These are phyloP conservation scores for Eumerus sabulonum DNA, from an alignment of 2,888 invertebrate genomes.

Conservation along the genomic window DNA sequence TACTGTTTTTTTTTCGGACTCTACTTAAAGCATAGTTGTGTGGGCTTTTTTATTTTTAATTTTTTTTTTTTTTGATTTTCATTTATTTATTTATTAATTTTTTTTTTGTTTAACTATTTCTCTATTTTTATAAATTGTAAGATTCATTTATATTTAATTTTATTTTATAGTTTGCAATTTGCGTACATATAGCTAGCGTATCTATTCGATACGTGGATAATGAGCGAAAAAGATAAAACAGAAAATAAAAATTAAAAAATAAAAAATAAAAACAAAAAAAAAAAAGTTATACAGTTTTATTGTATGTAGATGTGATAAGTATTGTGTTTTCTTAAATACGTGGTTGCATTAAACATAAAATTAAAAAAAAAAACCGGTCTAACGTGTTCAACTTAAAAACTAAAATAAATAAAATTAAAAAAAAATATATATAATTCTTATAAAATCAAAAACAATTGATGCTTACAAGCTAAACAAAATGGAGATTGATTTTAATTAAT, in stretches of 20 bases:
- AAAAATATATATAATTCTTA: constrained; percentile 5
- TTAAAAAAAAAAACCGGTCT: no score
- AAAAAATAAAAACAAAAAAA: no score
- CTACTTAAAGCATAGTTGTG: constrained; percentile 59
- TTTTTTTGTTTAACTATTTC: constrained; percentile 23
- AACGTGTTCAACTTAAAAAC: constrained; percentile 29
- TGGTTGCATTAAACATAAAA: no score
- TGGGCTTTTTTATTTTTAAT: constrained; percentile 28
- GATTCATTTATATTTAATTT: background rate
- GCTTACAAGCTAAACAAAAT: background rate
- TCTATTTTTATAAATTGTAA: constrained; percentile 29
- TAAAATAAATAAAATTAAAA: constrained; percentile 62
- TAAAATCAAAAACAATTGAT: constrained; percentile 24
- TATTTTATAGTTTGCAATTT: constrained; percentile 14
- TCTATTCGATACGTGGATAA: constrained; percentile 25
- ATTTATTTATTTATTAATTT: no score
- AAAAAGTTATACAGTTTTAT: no score
- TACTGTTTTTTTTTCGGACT: constrained; percentile 38
- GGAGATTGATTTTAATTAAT: background rate
- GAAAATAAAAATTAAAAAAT: constrained; percentile 2
- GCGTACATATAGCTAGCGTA: constrained; percentile 20
- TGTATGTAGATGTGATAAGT: no score
- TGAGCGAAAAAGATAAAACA: constrained; percentile 2
- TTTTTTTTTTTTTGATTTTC: constrained; percentile 35
- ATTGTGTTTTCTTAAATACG: no score